Percentiles rank a stretch among this genome's conserved stretches.
Conservation (phyloP, 2,797 vertebrate species). For the Cirrhinus mrigala region DNA sequence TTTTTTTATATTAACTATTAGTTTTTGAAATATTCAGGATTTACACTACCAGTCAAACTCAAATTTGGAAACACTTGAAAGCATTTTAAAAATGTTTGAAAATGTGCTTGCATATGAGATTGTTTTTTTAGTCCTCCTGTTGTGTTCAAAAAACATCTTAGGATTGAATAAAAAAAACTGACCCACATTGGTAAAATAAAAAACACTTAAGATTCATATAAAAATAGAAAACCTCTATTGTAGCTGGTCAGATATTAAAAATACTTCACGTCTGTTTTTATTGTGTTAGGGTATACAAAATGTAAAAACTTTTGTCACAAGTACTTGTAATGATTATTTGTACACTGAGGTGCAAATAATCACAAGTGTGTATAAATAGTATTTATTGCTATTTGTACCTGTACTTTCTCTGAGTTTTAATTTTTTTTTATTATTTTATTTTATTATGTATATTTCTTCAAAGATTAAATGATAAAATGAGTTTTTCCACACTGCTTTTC, state of each 20-base stretch:
- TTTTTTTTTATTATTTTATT: neutral
- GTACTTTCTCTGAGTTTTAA: neutral
- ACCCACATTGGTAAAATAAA: neutral
- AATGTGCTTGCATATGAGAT: neutral
- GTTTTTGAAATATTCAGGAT: neutral
- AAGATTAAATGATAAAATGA: neutral
- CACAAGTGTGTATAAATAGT: neutral
- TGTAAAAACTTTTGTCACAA: neutral
- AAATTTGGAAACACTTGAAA: neutral
- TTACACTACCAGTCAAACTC: neutral
- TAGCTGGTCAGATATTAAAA: neutral
- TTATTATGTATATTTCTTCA: neutral
- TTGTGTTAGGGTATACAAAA: neutral
- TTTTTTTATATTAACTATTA: neutral
- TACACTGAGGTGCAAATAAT: neutral
- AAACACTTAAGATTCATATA: neutral
- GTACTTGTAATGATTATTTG: too few relatives aligned
- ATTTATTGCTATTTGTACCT: neutral
- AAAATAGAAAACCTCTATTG: neutral
- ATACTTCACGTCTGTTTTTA: neutral
- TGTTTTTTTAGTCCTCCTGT: neutral
- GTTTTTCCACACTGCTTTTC: neutral
- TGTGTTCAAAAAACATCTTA: neutral
- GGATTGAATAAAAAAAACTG: neutral
- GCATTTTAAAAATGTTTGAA: neutral